These are phyloP conservation scores for Vicugna pacos DNA, from an alignment of 2,113 vertebrate genomes.

Conservation along the genomic window DNA sequence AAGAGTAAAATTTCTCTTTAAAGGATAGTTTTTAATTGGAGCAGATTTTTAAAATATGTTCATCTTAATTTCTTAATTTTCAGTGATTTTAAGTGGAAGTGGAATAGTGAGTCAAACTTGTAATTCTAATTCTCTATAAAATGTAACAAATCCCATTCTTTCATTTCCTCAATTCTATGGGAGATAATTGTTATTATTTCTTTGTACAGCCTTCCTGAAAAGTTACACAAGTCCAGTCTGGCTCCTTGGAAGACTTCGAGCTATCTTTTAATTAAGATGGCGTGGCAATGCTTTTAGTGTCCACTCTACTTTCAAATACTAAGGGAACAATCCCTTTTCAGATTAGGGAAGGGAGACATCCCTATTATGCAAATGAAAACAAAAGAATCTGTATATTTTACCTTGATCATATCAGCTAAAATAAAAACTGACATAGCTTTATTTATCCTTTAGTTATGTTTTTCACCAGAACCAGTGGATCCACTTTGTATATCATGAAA, in stretches of 20 bases:
- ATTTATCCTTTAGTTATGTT: background rate
- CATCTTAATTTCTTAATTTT: constrained; percentile 20
- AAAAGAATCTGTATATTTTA: background rate
- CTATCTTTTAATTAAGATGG: constrained; percentile 1
- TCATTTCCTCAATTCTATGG: background rate
- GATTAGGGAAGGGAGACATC: background rate
- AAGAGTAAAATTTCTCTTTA: background rate
- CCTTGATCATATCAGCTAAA: background rate
- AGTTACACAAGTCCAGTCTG: background rate
- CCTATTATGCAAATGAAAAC: background rate
- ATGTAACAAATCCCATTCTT: constrained; percentile 43
- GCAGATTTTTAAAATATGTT: background rate
- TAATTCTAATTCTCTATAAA: constrained; percentile 23
- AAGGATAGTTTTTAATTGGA: constrained; percentile 20
- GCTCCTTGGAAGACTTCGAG: background rate
- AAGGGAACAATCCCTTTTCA: background rate
- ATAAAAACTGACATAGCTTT: background rate
- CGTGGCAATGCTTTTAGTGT: background rate
- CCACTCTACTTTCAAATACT: too few species aligned
- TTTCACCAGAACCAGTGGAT: background rate
- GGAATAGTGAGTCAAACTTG: background rate
- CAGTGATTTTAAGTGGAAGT: constrained; percentile 28
- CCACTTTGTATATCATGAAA: background rate
- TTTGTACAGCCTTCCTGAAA: background rate
- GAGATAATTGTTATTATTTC: background rate